Evolutionary conservation across 2,888 invertebrate species (phyloP).

Genomic region (Quadriops clusia): DNA sequence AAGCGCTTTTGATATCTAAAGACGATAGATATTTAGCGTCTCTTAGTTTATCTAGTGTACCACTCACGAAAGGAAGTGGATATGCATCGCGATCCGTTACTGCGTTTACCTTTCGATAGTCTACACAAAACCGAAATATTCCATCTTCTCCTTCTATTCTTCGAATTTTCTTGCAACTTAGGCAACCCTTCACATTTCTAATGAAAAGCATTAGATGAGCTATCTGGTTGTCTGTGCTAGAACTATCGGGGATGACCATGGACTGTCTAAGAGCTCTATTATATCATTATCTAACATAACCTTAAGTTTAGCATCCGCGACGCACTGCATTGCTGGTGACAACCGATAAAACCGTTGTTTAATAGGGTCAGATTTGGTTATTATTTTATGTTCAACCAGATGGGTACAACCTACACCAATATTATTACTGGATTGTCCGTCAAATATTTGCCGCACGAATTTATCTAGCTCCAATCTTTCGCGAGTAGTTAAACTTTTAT

Average conservation of each 20-base stretch:
- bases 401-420: slow-evolving; percentile 4
- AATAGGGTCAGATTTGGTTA: slow-evolving; percentile 9
- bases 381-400: slow-evolving; percentile 9
- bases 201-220: no score
- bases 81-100: slow-evolving; percentile 12
- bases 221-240: slow-evolving; percentile 12
- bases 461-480: no score
- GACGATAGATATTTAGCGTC: slow-evolving; percentile 20
- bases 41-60: slow-evolving; percentile 20
- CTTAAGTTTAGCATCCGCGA: slow-evolving; percentile 21
- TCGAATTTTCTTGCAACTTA: no score
- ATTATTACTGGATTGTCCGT: no score
- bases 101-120: slow-evolving; percentile 12
- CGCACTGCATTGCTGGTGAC: slow-evolving; percentile 14
- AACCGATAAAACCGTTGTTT: slow-evolving; percentile 18
- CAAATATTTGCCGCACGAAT: no score
- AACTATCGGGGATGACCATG: slow-evolving; percentile 12
- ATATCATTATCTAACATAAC: slow-evolving; percentile 21
- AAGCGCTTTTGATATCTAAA: slow-evolving; percentile 20
- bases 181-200: no score
- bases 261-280: slow-evolving; percentile 3
- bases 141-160: no score
- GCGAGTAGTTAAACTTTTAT: no score
- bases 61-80: slow-evolving; percentile 10
- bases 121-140: slow-evolving; percentile 12